Base-by-base conservation (phyloP, 1,140 invertebrate species). In the Drosophila kurseongensis region DNA sequence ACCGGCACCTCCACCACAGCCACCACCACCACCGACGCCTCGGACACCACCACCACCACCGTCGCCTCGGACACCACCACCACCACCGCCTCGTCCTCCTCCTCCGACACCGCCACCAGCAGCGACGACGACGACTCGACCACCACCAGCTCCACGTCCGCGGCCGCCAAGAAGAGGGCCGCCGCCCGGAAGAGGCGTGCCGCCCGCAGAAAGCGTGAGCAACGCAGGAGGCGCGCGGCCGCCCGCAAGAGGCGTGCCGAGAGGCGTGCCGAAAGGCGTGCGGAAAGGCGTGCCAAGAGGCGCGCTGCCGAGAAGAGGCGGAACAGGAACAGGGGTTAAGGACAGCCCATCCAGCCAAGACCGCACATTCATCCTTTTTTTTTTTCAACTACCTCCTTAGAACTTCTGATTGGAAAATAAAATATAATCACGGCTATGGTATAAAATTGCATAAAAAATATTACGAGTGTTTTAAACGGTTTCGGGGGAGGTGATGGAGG, bases 381-480 rank as follows among this genome's bases (percentile, higher is more conserved):
- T 36, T 29, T 35, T 38, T 7, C 7, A 7, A 14, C 13, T 35
- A 6, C 9, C 32, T 8, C 16, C 2, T 16, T 9, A n/a, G 42
- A 63, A 51, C 63, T 16, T 32, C 6, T 12, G 16, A 44, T 36
- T n/a, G 5, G 18, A n/a, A 23, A 13, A 42, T 3, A 14, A 36
- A 48, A 48, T 41, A 47, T 38, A 69, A 38, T 32, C 23, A 41
- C 41, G 41, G 41, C 61, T 50, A 69, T 69, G 41, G 14, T 57
- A 57, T 47, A 67, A 55, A 45, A 57, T 47, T 71, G 65, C 51
- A 57, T 40, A 27, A 32, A 61, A n/a, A 47, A 29, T 36, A 36
- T 58, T 16, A 0, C 8, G 5, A 36, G 50, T 18, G 13, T n/a
- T 48, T 48, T 1, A n/a, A 29, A 13, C 1, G 14, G 9, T 9